Evolutionary conservation across 2,888 invertebrate species (phyloP), one percentile per base, ranked within the genome.

Genomic region (Euphydryas editha): DNA sequence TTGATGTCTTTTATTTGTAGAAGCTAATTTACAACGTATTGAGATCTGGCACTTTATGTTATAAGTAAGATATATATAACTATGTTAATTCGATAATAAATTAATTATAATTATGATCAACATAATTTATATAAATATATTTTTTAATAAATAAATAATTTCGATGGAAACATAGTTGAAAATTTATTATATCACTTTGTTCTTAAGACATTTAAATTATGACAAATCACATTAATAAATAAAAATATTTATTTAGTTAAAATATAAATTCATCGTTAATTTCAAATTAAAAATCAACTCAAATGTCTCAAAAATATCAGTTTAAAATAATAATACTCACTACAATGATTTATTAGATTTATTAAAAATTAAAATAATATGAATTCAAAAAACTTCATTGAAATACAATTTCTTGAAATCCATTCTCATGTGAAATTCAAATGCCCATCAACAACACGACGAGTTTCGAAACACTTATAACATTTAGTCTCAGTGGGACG

Each of bases 1-100:
- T 69, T 69, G 69, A 69, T 61, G 69, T 69, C 69, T 69, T 69
- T 69, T 64, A 58, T 61, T 61, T 59, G 60, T n/a, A 18, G 8
- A 58, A 49, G 56, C 62, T 24, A 17, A 20, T 21, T 47, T n/a
- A 24, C 15, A n/a, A 24, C n/a, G n/a, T 15, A 51, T 47, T 20
- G 18, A 47, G 13, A 47, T 20, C 13, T 47, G 2, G 20, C 10
- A 47, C 18, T 18, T 20, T 20, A 11, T 47, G 13, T 21, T 21
- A 13, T 18, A 20, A 47, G 3, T 39, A 13, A 10, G 5, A 46
- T 17, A 46, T 10, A 46, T 17, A 18, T 46, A 18, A 46, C 0
- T 7, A 17, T 46, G 18, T 18, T 11, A 17, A 11, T 46, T 10
- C 11, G 17, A 47, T 11, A 2, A 21, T 47, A 20, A 47, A 47